Evolutionary conservation across 2,113 vertebrate species (phyloP).

Genomic region (Ramphastos sulfuratus): DNA sequence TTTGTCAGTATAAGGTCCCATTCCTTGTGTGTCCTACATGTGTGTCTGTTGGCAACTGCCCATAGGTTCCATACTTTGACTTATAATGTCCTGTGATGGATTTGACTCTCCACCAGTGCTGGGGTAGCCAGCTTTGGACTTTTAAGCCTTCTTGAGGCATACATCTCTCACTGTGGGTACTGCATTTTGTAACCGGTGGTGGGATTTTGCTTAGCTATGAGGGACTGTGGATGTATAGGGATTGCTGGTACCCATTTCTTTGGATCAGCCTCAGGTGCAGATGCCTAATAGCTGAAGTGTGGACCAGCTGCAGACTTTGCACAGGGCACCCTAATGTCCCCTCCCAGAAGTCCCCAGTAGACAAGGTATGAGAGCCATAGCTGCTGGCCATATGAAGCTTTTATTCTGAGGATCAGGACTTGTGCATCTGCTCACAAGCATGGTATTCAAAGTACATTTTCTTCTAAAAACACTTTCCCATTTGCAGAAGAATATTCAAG

Average conservation of each 20-base stretch:
- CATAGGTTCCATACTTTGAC: neutral
- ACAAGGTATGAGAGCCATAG: neutral
- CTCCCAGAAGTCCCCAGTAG: neutral
- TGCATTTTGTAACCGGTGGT: fast-evolving
- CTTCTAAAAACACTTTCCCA: neutral
- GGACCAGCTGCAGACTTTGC: fast-evolving
- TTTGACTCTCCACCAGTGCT: neutral
- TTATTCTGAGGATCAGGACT: neutral
- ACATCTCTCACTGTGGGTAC: neutral
- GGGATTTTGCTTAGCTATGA: neutral
- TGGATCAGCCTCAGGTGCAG: neutral
- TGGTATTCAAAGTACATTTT: neutral
- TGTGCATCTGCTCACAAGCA: fast-evolving
- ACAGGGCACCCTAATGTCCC: neutral
- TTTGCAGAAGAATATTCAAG: neutral
- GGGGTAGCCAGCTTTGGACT: neutral
- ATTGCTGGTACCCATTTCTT: neutral
- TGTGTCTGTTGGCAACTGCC: neutral
- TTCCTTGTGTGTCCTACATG: neutral
- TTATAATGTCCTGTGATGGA: fast-evolving
- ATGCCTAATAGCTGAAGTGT: neutral
- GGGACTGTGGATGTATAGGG: neutral
- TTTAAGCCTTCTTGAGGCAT: neutral
- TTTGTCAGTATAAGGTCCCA: neutral
- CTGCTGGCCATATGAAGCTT: neutral